A percentile compares a stretch with the other conserved stretches of the same genome.
phyloP scores from a whole-genome alignment of 2,113 vertebrate species.

The Mesoclemmys tuberculata region DNA sequence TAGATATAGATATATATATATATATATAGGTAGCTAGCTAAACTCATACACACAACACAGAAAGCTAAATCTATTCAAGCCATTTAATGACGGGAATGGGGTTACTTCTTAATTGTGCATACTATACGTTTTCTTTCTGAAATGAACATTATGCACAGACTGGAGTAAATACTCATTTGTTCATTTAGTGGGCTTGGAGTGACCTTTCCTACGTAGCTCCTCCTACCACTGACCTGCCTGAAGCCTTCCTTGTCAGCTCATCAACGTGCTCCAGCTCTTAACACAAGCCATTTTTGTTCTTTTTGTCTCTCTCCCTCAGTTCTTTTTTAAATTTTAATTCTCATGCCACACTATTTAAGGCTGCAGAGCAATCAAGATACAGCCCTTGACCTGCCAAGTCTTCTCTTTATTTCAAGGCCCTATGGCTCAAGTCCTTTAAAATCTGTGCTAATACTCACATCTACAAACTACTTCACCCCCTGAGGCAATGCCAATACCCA shows the following conservation, averaged over 20 bases:
- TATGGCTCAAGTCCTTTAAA: background rate
- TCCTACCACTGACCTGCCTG: background rate
- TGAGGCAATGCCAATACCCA: background rate
- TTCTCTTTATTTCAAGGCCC: background rate
- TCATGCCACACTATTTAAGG: background rate
- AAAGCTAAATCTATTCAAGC: background rate
- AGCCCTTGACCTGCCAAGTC: background rate
- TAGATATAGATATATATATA: no score
- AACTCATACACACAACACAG: no score
- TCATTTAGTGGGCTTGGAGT: background rate
- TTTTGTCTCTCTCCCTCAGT: background rate
- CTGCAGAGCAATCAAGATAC: accelerated
- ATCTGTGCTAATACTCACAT: no score
- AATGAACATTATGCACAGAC: background rate
- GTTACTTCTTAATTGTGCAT: background rate
- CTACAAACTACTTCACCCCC: no score
- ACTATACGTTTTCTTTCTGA: background rate
- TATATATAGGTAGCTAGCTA: no score
- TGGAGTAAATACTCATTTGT: background rate
- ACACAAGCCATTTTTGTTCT: background rate
- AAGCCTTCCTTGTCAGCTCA: background rate
- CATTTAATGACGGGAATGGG: background rate
- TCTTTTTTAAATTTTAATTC: background rate
- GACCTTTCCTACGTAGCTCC: background rate
- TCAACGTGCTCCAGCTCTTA: no score